Evolutionary conservation across 1,140 invertebrate genomes (phyloP).

Genomic region (Drosophila erecta): DNA sequence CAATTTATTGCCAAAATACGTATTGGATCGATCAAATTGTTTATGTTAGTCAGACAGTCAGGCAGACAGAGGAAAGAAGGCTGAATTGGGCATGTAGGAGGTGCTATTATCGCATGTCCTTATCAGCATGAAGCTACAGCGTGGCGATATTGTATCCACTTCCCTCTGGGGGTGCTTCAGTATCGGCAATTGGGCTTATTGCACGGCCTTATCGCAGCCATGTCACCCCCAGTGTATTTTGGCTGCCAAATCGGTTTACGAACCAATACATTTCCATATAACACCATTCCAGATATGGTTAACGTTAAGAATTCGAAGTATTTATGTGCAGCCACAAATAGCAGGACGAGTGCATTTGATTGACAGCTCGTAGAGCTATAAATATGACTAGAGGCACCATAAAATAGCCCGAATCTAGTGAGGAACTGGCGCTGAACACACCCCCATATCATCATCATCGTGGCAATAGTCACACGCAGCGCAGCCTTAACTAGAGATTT

Average conservation of each 20-base stretch:
- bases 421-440: constrained; percentile 20
- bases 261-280: constrained; percentile 50
- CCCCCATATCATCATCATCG: constrained; percentile 5
- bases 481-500: constrained; percentile 70
- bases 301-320: constrained; percentile 29
- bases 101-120: constrained; percentile 23
- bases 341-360: constrained; percentile 62
- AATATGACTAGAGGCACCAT: constrained; percentile 14
- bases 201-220: constrained; percentile 46
- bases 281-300: constrained; percentile 51
- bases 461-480: constrained; percentile 20
- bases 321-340: constrained; percentile 41
- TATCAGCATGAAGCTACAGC: constrained; percentile 45
- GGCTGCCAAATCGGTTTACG: constrained; percentile 62
- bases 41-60: constrained; percentile 25
- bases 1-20: constrained; percentile 29
- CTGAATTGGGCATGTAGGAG: neutral
- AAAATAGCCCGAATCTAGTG: constrained; percentile 23
- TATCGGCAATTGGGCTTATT: constrained; percentile 21
- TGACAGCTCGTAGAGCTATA: constrained; percentile 50
- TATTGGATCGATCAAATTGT: constrained; percentile 31
- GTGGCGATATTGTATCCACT: constrained; percentile 18
- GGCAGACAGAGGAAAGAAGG: constrained; percentile 27
- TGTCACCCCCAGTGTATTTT: constrained; percentile 53
- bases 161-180: constrained; percentile 21